Percentiles rank a stretch among this genome's conserved stretches.
phyloP scores from a whole-genome alignment of 2,797 vertebrate genomes.

The Anabas testudineus region DNA sequence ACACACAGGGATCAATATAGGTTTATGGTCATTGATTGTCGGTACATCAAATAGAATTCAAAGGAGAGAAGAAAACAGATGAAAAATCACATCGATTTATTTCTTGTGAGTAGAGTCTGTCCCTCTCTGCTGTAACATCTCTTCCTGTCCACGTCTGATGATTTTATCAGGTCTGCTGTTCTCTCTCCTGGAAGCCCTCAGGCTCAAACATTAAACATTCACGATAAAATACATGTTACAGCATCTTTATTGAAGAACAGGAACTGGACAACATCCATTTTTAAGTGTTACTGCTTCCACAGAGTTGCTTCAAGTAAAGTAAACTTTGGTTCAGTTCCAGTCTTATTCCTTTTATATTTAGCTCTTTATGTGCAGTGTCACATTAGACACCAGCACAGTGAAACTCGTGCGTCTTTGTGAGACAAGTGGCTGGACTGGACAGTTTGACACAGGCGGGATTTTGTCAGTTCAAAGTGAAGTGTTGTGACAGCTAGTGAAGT shows the following conservation, averaged over 20 bases:
- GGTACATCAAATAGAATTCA: conserved; percentile 25
- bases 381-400: too few species aligned
- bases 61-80: background rate
- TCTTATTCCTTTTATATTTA: background rate
- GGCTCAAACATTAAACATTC: conserved; percentile 3
- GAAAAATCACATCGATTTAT: conserved; percentile 19
- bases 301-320: too few species aligned
- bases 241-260: background rate
- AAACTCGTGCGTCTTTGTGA: too few species aligned
- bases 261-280: background rate
- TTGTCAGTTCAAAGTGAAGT: too few species aligned
- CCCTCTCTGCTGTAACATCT: conserved; percentile 1
- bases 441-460: too few species aligned
- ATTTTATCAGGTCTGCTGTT: background rate
- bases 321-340: background rate
- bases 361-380: too few species aligned
- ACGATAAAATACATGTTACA: background rate
- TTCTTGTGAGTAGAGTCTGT: background rate
- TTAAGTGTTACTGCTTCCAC: background rate
- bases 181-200: background rate
- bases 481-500: too few species aligned
- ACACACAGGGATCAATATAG: conserved; percentile 16
- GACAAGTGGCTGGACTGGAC: too few species aligned
- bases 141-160: background rate
- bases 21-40: conserved; percentile 39